Evolutionary conservation across 2,888 invertebrate genomes (phyloP), one percentile per base, ranked within the genome.

Genomic region (Himalopsyche japonica): DNA sequence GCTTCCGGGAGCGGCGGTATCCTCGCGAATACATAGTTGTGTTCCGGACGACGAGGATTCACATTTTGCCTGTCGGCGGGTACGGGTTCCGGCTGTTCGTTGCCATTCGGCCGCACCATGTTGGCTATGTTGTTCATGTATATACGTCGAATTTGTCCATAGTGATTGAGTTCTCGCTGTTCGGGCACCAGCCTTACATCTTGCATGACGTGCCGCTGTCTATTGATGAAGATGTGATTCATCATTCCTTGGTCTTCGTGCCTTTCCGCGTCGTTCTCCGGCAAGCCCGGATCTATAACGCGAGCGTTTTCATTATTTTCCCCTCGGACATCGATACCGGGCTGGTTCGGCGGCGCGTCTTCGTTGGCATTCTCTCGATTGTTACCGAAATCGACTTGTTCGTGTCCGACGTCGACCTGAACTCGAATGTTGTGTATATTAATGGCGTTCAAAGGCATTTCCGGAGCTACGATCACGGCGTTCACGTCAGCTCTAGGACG

Each of bases 401-500:
- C 27, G 24, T 70, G 70, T 70, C 27, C 70, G 24, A 70, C 70
- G n/a, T 70, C 70, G 1, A 70, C 70, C 27, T 70, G 27, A 4
- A 70, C 70, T 30, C 70, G 24, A 12, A 70, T 70, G 15, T 70
- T 70, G 70, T 70, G 70, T 15, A 57, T 57, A 20, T 57, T 57
- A 5, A 57, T 24, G 10, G 80, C 83, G 20, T 81, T 70, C 32
- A 81, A 76, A 24, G 83, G 83, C 3, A 77, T 57, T 7, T 80
- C 85, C 2, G 85, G 83, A 10, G 87, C 87, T 0, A 87, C 81
- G 0, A 86, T 48, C 43, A 89, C 43, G 7, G 89, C 87, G 85
- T 89, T 88, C 37, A 89, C 88, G 3, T 89, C 85, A 85, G 89
- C 88, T 3, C 87, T 76, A 5, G 88, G 88, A 0, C 89, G 89